Evolutionary conservation across 64 coral and sea anemone genomes (phyloP), one percentile per base, ranked within the genome.

Genomic region (Stichodactyla helianthus): DNA sequence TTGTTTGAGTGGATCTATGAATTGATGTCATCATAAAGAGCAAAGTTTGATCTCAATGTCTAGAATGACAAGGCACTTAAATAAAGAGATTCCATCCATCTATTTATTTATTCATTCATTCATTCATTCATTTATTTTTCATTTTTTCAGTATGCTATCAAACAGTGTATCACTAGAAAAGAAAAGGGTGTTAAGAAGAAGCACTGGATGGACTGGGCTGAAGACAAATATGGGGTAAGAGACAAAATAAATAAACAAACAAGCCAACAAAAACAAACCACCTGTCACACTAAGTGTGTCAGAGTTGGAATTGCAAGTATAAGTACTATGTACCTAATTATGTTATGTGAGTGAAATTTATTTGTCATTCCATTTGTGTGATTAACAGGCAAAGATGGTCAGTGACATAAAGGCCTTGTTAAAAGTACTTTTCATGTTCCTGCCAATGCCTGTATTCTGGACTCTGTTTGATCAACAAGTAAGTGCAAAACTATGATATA

Each of bases 381-480:
- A 44, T 44, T 44, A 3, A 13, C 50, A 98, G 96, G 53, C 80
- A 59, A 89, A 87, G 67, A 91, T 98, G 96, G 85, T 98, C 23
- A 86, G 83, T 82, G 96, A 98, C 52, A 84, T 98, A 54, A 98
- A 98, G 76, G 96, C 96, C 17, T 78, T 98, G 25, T 92, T 95
- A 50, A 94, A 94, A 92, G 96, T 98, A 0, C 87, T 98, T 6
- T 98, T 98, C 51, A 95, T 98, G 93, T 98, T 95, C 71, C 86
- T 98, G 7, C 96, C 96, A 7, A 65, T 98, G 61, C 96, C 96
- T 83, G 87, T 98, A 6, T 98, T 98, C 77, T 98, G 96, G 96
- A 98, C 96, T 14, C 64, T 98, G 6, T 98, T 98, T 86, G 96
- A 98, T 86, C 96, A 98, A 86, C 96, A 98, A 88, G 96, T 98